These are phyloP conservation scores for Sceloporus tristichus DNA, from an alignment of 2,113 vertebrate species.

Conservation along the genomic window DNA sequence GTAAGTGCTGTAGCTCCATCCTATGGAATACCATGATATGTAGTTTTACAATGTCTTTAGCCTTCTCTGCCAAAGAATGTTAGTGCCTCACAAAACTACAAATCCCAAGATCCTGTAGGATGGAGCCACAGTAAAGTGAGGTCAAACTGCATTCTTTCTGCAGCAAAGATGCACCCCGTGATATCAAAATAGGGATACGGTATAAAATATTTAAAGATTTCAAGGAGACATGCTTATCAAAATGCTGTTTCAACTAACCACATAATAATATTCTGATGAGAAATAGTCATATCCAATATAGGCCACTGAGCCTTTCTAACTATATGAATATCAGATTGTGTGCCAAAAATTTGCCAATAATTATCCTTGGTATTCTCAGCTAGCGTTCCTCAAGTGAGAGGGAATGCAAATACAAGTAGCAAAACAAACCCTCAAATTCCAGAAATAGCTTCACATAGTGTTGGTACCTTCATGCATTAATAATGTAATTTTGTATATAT, in stretches of 20 bases:
- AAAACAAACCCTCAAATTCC: not conserved
- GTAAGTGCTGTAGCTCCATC: too few species aligned
- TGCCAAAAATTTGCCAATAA: slow-evolving; percentile 55
- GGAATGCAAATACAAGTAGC: slow-evolving; percentile 12
- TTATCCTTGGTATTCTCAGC: slow-evolving; percentile 11
- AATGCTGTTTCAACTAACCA: slow-evolving; percentile 63
- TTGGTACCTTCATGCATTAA: not conserved
- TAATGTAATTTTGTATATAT: not conserved
- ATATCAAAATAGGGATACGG: too few species aligned
- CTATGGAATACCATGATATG: too few species aligned
- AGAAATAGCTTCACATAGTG: not conserved
- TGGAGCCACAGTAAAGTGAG: too few species aligned
- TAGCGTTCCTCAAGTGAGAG: slow-evolving; percentile 39
- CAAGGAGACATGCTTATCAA: not conserved
- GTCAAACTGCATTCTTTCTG: too few species aligned
- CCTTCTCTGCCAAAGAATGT: too few species aligned
- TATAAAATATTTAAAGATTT: too few species aligned
- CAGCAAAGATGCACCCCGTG: too few species aligned
- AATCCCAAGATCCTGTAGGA: too few species aligned
- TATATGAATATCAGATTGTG: slow-evolving; percentile 48
- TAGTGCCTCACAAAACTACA: too few species aligned
- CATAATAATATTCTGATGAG: slow-evolving; percentile 60
- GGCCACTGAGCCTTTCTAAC: slow-evolving; percentile 60
- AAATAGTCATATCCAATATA: slow-evolving; percentile 62
- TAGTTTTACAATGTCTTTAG: too few species aligned